Evolutionary conservation across 2,888 invertebrate genomes (phyloP).

Genomic region (Baronia brevicornis): DNA sequence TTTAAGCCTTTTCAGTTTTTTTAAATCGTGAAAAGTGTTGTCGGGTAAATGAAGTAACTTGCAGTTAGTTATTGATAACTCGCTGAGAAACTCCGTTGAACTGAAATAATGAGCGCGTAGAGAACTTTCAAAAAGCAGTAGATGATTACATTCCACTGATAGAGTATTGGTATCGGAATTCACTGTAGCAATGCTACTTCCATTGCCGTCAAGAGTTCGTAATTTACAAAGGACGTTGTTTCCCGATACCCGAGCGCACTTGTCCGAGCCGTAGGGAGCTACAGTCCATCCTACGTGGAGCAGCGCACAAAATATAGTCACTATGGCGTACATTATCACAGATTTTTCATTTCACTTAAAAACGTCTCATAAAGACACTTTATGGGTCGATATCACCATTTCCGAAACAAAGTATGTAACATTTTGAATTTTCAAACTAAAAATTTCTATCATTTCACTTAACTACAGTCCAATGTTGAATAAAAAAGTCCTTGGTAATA

Average conservation of each 20-base stretch:
- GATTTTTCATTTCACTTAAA: constrained; percentile 70
- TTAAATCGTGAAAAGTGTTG: constrained; percentile 86
- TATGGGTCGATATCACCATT: constrained; percentile 75
- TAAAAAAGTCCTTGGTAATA: constrained; percentile 32
- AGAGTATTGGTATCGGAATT: constrained; percentile 82
- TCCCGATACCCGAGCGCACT: constrained; percentile 63
- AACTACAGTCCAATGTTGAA: constrained; percentile 49
- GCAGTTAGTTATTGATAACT: constrained; percentile 85
- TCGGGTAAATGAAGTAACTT: constrained; percentile 85
- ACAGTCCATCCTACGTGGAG: constrained; percentile 73
- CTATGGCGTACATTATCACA: constrained; percentile 69
- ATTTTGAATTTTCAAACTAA: constrained; percentile 61
- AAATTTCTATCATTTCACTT: constrained; percentile 69
- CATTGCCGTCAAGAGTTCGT: constrained; percentile 81
- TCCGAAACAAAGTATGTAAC: constrained; percentile 72
- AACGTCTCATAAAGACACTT: constrained; percentile 74
- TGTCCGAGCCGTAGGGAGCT: constrained; percentile 70
- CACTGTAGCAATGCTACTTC: constrained; percentile 77
- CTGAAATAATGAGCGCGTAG: constrained; percentile 83
- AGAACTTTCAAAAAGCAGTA: constrained; percentile 86
- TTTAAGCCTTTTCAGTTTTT: constrained; percentile 84
- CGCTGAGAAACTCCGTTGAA: constrained; percentile 82
- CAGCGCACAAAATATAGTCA: constrained; percentile 67
- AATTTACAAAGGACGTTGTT: constrained; percentile 80
- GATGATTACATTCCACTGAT: constrained; percentile 85